Evolutionary conservation across 2,888 invertebrate species (phyloP).

Genomic region (Anorthoa munda): DNA sequence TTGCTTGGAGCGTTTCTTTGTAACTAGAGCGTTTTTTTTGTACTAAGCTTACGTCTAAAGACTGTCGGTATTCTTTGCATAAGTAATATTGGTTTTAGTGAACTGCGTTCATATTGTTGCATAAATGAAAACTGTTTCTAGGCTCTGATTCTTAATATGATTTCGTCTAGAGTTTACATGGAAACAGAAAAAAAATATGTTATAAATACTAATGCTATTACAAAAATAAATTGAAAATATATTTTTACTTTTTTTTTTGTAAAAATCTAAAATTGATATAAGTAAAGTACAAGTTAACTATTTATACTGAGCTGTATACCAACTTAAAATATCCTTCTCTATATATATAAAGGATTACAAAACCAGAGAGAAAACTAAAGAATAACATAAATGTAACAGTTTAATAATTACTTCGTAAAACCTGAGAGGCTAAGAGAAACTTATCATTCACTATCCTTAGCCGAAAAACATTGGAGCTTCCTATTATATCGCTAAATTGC

Average conservation of each 20-base stretch:
- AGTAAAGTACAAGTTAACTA: too few relatives aligned
- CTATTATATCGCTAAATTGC: slow-evolving; percentile 46
- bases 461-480: slow-evolving; percentile 35
- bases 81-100: slow-evolving; percentile 44
- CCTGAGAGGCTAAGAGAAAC: slow-evolving; percentile 14
- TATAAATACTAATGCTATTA: too few relatives aligned
- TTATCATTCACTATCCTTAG: slow-evolving; percentile 27
- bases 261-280: too few relatives aligned
- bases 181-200: neutral
- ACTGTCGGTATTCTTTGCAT: slow-evolving; percentile 41
- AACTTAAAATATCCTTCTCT: neutral
- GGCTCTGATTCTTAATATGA: slow-evolving; percentile 10
- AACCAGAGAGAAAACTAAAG: slow-evolving; percentile 14
- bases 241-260: too few relatives aligned
- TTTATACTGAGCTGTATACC: too few relatives aligned
- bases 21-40: too few relatives aligned
- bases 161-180: neutral
- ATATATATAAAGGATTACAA: slow-evolving; percentile 12
- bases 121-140: slow-evolving; percentile 10
- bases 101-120: slow-evolving; percentile 14
- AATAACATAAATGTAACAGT: slow-evolving; percentile 9
- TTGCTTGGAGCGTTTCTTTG: slow-evolving; percentile 41
- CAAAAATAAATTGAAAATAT: too few relatives aligned
- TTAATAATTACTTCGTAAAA: slow-evolving; percentile 27
- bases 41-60: slow-evolving; percentile 44